Evolutionary conservation across 1,140 invertebrate genomes (phyloP).

Genomic region (Drosophila arizonae): DNA sequence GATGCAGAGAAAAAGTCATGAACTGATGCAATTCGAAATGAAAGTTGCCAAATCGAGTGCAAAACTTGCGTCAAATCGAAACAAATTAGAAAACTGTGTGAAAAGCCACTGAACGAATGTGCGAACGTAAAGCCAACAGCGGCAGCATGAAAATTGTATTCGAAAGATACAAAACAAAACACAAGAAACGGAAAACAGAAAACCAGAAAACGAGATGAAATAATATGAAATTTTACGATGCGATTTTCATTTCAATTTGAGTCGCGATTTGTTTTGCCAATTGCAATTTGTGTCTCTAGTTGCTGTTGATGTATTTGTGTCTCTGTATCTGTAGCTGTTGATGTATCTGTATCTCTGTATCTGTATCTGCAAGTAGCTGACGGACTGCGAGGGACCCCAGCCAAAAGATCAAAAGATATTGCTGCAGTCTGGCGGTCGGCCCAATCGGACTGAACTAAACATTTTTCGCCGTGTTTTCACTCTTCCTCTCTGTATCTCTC

Average conservation of each 20-base stretch:
- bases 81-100: slow-evolving; percentile 52
- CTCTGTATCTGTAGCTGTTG: slow-evolving; percentile 13
- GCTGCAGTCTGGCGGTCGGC: slow-evolving; percentile 43
- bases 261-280: slow-evolving; percentile 36
- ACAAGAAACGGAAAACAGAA: not conserved
- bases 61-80: slow-evolving; percentile 58
- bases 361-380: slow-evolving; percentile 10
- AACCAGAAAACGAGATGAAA: not conserved
- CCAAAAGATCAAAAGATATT: slow-evolving; percentile 66
- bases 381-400: slow-evolving; percentile 26
- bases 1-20: slow-evolving; percentile 17
- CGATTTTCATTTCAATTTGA: slow-evolving; percentile 43
- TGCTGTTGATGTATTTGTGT: slow-evolving; percentile 20
- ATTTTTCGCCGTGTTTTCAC: slow-evolving; percentile 10
- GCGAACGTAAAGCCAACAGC: slow-evolving; percentile 35
- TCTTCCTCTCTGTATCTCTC: not conserved
- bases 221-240: slow-evolving; percentile 26
- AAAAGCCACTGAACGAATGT: slow-evolving; percentile 59
- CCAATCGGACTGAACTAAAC: slow-evolving; percentile 16
- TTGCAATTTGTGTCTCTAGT: slow-evolving; percentile 21
- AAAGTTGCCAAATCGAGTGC: slow-evolving; percentile 57
- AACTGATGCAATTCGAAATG: slow-evolving; percentile 48
- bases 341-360: slow-evolving; percentile 2
- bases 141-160: slow-evolving; percentile 30
- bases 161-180: slow-evolving; percentile 7